Base-by-base conservation (phyloP, 2,797 vertebrate species). In the Uromys caudimaculatus region DNA sequence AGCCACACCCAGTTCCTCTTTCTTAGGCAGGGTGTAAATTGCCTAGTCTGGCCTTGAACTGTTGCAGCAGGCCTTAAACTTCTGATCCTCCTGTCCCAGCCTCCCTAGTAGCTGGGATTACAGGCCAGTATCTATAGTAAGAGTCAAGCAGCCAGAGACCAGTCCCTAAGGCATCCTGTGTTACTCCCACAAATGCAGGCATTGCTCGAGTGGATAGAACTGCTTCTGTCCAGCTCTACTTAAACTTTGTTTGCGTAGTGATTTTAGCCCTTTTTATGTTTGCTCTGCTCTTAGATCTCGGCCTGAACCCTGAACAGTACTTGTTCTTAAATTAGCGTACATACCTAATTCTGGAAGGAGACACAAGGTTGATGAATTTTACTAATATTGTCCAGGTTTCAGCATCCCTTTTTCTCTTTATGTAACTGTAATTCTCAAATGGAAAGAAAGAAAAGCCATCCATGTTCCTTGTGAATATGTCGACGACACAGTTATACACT, bases 271-370 rank as follows among this genome's bases (percentile, higher is more conserved):
- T 71, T 78, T 85, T 16, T 84, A 2, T 93, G 0, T 62, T 94
- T 84, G 67, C 47, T 78, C 60, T 69, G 35, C 9, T 69, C 69
- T 38, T 91, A 56, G 7, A 21, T 91, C 92, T 91, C 90, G 75
- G 35, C 35, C 47, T 56, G 13, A 44, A 91, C 1, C 12, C 41
- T 52, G 47, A 4, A 44, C 14, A 64, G 44, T 2, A n/a, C n/a
- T 54, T 89, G 35, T 76, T 93, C 78, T 93, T 60, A 79, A 91
- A 75, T 88, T 71, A 78, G 71, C 58, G 77, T 86, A 38, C 6
- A 24, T 60, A 78, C 3, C 35, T 27, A 54, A 60, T 81, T 91
- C 84, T 10, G 21, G 50, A 75, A 52, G 41, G n/a, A 11, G 38
- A 4, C 76, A 44, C 12, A 0, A 52, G n/a, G 7, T 47, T 73